These are phyloP conservation scores for Leptinotarsa haldemani DNA, from an alignment of 2,888 invertebrate genomes.

Conservation along the genomic window DNA sequence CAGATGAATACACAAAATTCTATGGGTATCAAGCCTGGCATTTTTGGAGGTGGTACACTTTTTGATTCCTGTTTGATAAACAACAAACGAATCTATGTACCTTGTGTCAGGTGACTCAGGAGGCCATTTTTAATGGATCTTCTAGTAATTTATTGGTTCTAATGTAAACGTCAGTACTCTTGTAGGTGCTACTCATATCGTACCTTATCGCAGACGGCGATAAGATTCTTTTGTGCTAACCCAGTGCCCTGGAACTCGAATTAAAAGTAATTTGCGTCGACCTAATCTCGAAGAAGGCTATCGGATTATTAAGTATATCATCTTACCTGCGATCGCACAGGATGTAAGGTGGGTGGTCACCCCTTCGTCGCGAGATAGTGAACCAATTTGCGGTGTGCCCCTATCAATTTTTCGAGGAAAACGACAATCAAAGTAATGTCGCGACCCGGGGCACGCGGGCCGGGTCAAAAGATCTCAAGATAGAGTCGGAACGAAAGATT, in stretches of 20 bases:
- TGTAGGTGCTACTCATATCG: no score
- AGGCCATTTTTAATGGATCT: no score
- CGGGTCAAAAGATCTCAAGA: constrained; percentile 23
- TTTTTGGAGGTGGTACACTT: no score
- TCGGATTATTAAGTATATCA: constrained; percentile 33
- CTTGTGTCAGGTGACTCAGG: no score
- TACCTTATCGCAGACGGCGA: neutral
- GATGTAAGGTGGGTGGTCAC: constrained; percentile 60
- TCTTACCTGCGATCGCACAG: constrained; percentile 48
- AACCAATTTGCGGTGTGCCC: constrained; percentile 49
- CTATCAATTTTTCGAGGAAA: constrained; percentile 47
- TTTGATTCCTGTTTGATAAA: no score
- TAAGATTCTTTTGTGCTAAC: neutral
- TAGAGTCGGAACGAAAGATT: constrained; percentile 11
- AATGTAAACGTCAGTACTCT: no score
- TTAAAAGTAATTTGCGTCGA: neutral
- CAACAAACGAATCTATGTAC: no score
- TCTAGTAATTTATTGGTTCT: no score
- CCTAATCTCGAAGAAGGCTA: constrained; percentile 22
- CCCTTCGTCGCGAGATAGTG: constrained; percentile 36
- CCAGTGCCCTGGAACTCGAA: constrained; percentile 1
- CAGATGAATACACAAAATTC: no score
- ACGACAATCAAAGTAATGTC: constrained; percentile 50
- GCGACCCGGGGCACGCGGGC: constrained; percentile 28
- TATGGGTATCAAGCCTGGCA: no score